Evolutionary conservation across 2,888 invertebrate species (phyloP).

Genomic region (Meliscaeva auricollis): DNA sequence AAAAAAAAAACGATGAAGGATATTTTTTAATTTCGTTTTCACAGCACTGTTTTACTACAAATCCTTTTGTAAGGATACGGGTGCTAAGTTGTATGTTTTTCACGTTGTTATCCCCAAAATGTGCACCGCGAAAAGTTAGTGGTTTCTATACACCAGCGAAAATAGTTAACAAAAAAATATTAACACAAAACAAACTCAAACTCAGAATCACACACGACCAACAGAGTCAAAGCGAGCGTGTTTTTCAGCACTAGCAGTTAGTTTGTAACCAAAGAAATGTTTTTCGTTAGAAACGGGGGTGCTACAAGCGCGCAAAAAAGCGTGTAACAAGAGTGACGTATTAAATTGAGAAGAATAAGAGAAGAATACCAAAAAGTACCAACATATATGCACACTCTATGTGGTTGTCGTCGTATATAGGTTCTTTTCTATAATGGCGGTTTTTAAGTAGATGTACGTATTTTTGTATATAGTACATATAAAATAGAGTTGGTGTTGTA

Average conservation of each 20-base stretch:
- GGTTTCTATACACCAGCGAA: slow-evolving; percentile 9
- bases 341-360: slow-evolving; percentile 44
- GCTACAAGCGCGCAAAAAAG: slow-evolving; percentile 40
- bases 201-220: neutral
- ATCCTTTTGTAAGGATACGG: neutral
- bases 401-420: neutral
- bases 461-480: neutral
- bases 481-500: neutral
- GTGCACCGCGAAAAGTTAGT: slow-evolving; percentile 60
- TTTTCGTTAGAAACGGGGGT: slow-evolving; percentile 50
- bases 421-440: slow-evolving; percentile 29
- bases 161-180: slow-evolving; percentile 32
- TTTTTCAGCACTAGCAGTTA: slow-evolving; percentile 21
- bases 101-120: slow-evolving; percentile 51
- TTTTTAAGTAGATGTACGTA: neutral
- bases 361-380: slow-evolving; percentile 27
- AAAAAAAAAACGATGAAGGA: too few relatives aligned
- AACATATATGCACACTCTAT: neutral
- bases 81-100: slow-evolving; percentile 23
- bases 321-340: slow-evolving; percentile 56
- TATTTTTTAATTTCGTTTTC: neutral
- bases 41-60: slow-evolving; percentile 6
- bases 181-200: slow-evolving; percentile 7
- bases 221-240: slow-evolving; percentile 5
- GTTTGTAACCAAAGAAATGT: slow-evolving; percentile 55